Conservation (phyloP, 2,888 invertebrate species). For the Folsomia candida region DNA sequence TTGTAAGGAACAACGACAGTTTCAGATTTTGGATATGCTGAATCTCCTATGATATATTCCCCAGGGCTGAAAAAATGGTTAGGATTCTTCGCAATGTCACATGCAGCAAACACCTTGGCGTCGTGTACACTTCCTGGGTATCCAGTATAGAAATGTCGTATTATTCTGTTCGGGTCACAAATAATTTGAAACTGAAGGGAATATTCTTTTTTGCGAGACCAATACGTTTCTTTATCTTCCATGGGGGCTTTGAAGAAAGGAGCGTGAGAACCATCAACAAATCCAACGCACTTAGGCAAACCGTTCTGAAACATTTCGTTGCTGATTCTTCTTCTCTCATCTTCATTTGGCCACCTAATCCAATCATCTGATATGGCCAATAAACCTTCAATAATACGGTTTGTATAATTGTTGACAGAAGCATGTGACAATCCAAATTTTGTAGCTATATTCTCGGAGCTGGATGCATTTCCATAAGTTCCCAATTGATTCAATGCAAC, state of each 20-base stretch:
- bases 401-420: too few relatives aligned
- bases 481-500: too few relatives aligned
- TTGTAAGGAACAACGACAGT: conserved; percentile 22
- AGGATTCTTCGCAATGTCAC: background rate
- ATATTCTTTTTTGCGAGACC: conserved; percentile 30
- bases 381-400: too few relatives aligned
- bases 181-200: conserved; percentile 28
- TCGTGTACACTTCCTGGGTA: conserved; percentile 33
- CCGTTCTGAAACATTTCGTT: conserved; percentile 8
- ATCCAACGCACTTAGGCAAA: conserved; percentile 30
- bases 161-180: conserved; percentile 13
- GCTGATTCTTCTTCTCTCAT: conserved; percentile 13
- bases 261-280: conserved; percentile 27
- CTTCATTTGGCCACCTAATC: conserved; percentile 18
- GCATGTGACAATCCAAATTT: too few relatives aligned
- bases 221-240: conserved; percentile 26
- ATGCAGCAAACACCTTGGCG: conserved; percentile 15
- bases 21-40: conserved; percentile 19
- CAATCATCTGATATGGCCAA: too few relatives aligned
- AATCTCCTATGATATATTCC: conserved; percentile 29
- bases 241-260: conserved; percentile 15
- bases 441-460: too few relatives aligned
- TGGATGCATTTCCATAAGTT: too few relatives aligned
- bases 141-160: conserved; percentile 20
- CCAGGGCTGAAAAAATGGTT: conserved; percentile 7